A percentile compares a stretch with the other conserved stretches of the same genome.
Evolutionary conservation across 2,797 vertebrate species (phyloP).

Genomic region (Danio choprae): DNA sequence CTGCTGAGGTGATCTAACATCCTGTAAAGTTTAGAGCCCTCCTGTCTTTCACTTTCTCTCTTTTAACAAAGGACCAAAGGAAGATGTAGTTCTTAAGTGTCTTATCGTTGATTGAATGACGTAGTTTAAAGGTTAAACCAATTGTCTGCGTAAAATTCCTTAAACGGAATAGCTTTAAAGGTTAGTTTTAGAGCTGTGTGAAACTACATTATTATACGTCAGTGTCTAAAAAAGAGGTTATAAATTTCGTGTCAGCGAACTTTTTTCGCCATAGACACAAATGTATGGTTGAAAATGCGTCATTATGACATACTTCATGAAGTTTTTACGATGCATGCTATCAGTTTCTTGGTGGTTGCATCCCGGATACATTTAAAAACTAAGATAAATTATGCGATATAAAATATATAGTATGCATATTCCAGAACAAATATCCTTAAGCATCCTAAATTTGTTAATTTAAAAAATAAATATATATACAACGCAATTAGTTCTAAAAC

Average conservation of each 20-base stretch:
- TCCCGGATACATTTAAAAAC: neutral
- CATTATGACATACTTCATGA: neutral
- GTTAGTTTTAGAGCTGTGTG: neutral
- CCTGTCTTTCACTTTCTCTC: slow-evolving; percentile 73
- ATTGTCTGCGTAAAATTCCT: slow-evolving; percentile 34
- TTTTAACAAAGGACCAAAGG: slow-evolving; percentile 65
- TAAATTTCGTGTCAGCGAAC: neutral
- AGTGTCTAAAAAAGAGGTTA: neutral
- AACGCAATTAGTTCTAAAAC: neutral
- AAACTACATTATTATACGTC: neutral
- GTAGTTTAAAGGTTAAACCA: slow-evolving; percentile 36
- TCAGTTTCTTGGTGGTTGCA: neutral
- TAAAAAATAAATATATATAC: slow-evolving; percentile 10
- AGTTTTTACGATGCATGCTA: neutral
- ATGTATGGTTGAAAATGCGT: neutral
- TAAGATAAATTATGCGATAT: neutral
- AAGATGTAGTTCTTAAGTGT: slow-evolving; percentile 40
- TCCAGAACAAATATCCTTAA: neutral
- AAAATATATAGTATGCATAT: neutral
- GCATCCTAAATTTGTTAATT: neutral
- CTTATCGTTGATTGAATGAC: slow-evolving; percentile 47
- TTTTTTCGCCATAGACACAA: neutral
- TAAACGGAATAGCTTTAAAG: slow-evolving; percentile 9
- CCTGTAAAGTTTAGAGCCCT: slow-evolving; percentile 78
- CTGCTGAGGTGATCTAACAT: slow-evolving; percentile 64